Conservation (phyloP, 2,113 vertebrate genomes). For the Guaruba guarouba region DNA sequence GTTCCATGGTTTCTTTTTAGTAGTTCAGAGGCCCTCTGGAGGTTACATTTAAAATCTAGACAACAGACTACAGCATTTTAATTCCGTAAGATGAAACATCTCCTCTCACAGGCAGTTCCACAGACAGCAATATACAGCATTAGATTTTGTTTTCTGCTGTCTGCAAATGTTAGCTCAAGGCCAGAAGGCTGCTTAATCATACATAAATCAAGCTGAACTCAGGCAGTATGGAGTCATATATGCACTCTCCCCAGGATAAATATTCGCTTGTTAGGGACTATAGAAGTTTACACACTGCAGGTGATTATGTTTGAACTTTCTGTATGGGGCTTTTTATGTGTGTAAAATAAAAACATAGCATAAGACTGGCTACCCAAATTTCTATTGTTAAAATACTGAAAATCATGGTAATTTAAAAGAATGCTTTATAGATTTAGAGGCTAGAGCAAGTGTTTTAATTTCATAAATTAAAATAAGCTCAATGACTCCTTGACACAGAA, state of each 20-base stretch:
- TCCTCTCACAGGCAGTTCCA: neutral
- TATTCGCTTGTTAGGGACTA: neutral
- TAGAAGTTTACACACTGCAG: neutral
- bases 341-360: neutral
- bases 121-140: neutral
- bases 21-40: neutral
- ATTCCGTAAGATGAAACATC: neutral
- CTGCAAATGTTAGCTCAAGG: neutral
- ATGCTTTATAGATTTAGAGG: neutral
- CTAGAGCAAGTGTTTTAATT: neutral
- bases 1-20: neutral
- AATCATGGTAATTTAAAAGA: neutral
- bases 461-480: neutral
- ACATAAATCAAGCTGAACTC: neutral
- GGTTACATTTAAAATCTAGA: neutral
- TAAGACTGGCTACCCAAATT: neutral
- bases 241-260: neutral
- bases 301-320: neutral
- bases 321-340: neutral
- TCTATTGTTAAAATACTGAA: neutral
- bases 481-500: neutral
- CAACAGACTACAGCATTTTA: neutral
- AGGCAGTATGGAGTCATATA: neutral
- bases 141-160: neutral
- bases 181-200: neutral